A percentile compares a stretch with the other conserved stretches of the same genome.
Evolutionary conservation across 1,140 invertebrate species (phyloP).

Genomic region (Drosophila pseudoananassae): DNA sequence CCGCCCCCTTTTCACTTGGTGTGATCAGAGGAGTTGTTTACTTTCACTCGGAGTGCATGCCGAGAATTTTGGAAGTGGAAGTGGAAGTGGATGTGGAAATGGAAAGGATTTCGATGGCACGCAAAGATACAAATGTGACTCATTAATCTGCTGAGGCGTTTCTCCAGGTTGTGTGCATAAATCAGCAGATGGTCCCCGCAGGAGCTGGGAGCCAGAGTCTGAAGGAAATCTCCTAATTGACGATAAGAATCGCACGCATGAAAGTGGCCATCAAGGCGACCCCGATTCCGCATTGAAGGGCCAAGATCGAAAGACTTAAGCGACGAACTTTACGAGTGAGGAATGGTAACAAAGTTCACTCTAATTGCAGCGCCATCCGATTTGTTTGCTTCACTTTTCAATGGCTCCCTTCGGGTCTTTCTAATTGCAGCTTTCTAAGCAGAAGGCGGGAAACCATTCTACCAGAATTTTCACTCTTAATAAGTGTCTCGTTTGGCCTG

Average conservation of each 20-base stretch:
- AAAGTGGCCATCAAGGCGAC: constrained; percentile 40
- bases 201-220: constrained; percentile 9
- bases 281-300: constrained; percentile 17
- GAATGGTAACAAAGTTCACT: constrained; percentile 47
- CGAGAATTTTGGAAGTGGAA: constrained; percentile 28
- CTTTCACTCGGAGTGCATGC: constrained; percentile 61
- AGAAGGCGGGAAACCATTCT: constrained; percentile 60
- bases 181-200: constrained; percentile 12
- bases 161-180: constrained; percentile 20
- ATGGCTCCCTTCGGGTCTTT: constrained; percentile 25
- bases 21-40: constrained; percentile 27
- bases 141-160: constrained; percentile 34
- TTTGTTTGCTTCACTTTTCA: constrained; percentile 73
- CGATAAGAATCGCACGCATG: constrained; percentile 60
- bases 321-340: constrained; percentile 49
- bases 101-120: constrained; percentile 49
- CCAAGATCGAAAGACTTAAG: constrained; percentile 33
- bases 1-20: background rate
- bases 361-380: constrained; percentile 55
- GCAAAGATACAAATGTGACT: constrained; percentile 36
- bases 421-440: constrained; percentile 74
- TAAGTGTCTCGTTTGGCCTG: constrained; percentile 76
- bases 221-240: constrained; percentile 48
- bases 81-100: constrained; percentile 9
- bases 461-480: constrained; percentile 78